Evolutionary conservation across 1,140 invertebrate species (phyloP).

Genomic region (Papilio helenus): DNA sequence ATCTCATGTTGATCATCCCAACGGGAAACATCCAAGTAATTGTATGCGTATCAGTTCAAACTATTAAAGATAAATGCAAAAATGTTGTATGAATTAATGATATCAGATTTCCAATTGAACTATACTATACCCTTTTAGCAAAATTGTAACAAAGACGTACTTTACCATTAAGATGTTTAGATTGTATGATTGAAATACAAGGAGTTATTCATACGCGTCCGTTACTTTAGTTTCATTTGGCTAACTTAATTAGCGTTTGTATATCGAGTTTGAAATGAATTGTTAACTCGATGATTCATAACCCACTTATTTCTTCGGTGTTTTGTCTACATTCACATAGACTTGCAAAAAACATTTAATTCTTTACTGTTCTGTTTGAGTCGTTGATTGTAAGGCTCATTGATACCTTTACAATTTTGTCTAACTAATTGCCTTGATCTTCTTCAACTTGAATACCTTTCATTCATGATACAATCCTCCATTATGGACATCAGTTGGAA

Average conservation of each 20-base stretch:
- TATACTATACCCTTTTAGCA: neutral
- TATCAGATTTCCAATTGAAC: neutral
- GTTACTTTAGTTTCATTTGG: slow-evolving; percentile 31
- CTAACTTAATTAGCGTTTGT: slow-evolving; percentile 32
- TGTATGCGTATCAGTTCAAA: too few species aligned
- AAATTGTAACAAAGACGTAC: neutral
- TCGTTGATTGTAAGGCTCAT: neutral
- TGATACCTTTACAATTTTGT: neutral
- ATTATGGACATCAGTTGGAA: too few species aligned
- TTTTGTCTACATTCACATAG: neutral
- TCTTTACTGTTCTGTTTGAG: neutral
- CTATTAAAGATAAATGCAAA: too few species aligned
- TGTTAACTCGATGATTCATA: slow-evolving; percentile 24
- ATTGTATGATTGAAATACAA: slow-evolving; percentile 13
- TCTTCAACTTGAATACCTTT: neutral
- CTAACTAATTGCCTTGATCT: neutral
- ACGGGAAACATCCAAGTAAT: too few species aligned
- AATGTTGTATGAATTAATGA: too few species aligned
- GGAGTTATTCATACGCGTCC: slow-evolving; percentile 29
- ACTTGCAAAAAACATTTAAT: neutral
- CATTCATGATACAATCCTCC: too few species aligned
- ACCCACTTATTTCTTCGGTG: neutral
- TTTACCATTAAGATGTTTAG: slow-evolving; percentile 3
- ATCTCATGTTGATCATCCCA: too few species aligned
- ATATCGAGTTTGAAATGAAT: slow-evolving; percentile 1